phyloP scores from a whole-genome alignment of 2,797 vertebrate species.

The Pampus argenteus region DNA sequence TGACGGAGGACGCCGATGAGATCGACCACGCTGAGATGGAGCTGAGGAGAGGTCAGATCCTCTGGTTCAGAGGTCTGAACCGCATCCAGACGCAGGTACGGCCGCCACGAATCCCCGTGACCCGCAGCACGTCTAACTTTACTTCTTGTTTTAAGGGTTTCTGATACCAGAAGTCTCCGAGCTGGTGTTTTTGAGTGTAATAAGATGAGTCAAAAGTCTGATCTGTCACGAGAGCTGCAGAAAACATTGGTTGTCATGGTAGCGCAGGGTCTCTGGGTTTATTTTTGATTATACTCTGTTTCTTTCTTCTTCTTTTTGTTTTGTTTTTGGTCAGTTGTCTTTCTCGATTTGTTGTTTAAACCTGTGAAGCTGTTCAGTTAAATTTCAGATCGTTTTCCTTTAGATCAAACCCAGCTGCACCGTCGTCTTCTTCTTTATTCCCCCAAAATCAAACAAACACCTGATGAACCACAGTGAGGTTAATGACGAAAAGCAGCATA shows the following conservation, averaged over 20 bases:
- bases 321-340: background rate
- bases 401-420: background rate
- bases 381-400: background rate
- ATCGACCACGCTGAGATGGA: slow-evolving; percentile 98
- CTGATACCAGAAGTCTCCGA: background rate
- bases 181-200: background rate
- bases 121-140: background rate
- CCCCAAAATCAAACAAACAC: background rate
- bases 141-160: background rate
- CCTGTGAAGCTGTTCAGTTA: background rate
- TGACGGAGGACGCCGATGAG: slow-evolving; percentile 91
- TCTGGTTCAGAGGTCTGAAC: slow-evolving; percentile 99
- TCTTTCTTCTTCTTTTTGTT: background rate
- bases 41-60: slow-evolving; percentile 94
- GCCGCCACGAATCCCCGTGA: fast-evolving
- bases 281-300: background rate
- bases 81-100: slow-evolving; percentile 99
- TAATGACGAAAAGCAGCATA: too few species aligned
- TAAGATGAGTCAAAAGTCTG: background rate
- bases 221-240: slow-evolving; percentile 9
- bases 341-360: slow-evolving; percentile 1
- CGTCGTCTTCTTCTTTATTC: background rate
- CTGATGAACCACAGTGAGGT: background rate
- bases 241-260: slow-evolving; percentile 16
- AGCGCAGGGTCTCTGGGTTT: background rate